Evolutionary conservation across 2,888 invertebrate species (phyloP), one percentile per base, ranked within the genome.

Genomic region (Ophion obscuratus): DNA sequence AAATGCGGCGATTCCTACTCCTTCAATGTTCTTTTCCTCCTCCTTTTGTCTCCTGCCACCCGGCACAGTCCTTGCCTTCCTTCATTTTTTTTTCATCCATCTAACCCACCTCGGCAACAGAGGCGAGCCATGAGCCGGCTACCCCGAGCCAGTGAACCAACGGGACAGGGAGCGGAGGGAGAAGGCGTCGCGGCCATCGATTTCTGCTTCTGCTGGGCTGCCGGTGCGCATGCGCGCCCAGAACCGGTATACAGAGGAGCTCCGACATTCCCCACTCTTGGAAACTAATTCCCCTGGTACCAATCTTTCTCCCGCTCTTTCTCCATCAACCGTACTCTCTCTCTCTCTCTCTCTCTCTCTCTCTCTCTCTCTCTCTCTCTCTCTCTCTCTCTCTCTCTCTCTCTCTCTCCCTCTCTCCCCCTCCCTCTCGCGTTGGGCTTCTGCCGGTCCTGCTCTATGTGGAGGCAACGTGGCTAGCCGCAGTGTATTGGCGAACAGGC

Each of bases 161-260:
- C 75, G 53, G 66, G 36, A 73, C 27, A 14, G 24, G 7, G 10
- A 20, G 57, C 86, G 88, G 86, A 88, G 87, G 87, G 87, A 40
- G 83, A 71, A 79, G 79, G 82, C 62, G 80, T 47, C 78, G 90
- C 91, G 89, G 89, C 91, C 92, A 93, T 93, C 92, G 92, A 92
- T 92, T 92, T 91, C 90, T 90, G 87, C 81, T 85, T 87, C 86
- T 83, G 75, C 81, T 81, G 66, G 74, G 73, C 31, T 24, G 73
- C 20, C 0, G 67, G 24, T 59, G 73, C 84, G 71, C 86, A 85
- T 79, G 88, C 87, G 87, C 86, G 67, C 20, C 1, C 17, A 6
- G 64, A 81, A 86, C 84, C 84, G 86, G 81, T 84, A 70, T 67
- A 74, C 27, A 40, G 75, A 53, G 64, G 77, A 82, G 71, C 64